Percentiles rank a stretch among this genome's conserved stretches.
These are phyloP conservation scores for Philhelius pedissequus DNA, from an alignment of 2,888 invertebrate species.

Conservation along the genomic window DNA sequence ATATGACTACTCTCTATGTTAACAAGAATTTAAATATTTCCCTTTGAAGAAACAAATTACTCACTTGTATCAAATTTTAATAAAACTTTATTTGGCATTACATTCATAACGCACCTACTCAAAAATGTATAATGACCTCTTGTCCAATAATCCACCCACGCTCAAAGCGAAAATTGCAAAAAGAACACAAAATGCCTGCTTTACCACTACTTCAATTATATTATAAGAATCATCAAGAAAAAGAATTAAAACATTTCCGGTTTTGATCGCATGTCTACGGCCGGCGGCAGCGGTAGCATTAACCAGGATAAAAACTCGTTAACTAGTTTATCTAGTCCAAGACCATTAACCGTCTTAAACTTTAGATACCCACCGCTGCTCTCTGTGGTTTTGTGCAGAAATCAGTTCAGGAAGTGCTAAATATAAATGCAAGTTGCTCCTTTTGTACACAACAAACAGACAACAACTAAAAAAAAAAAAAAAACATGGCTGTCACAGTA, in stretches of 20 bases:
- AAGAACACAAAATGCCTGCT: slow-evolving; percentile 3
- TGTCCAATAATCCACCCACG: neutral
- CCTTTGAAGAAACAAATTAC: neutral
- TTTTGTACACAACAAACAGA: neutral
- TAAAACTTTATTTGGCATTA: neutral
- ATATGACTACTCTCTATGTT: neutral
- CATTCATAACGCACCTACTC: neutral
- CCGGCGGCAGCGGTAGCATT: neutral
- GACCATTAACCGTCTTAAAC: slow-evolving; percentile 11
- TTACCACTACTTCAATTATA: neutral
- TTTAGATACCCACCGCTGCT: neutral
- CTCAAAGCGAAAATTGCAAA: neutral
- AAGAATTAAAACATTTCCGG: slow-evolving; percentile 36
- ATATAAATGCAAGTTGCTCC: slow-evolving; percentile 16
- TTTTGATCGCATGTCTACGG: slow-evolving; percentile 16
- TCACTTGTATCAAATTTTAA: neutral
- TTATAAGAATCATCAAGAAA: neutral
- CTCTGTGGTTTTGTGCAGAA: slow-evolving; percentile 16
- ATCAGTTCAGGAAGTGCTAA: slow-evolving; percentile 58
- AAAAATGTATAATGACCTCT: neutral
- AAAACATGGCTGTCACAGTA: neutral
- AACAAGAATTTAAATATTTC: neutral
- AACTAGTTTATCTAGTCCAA: slow-evolving; percentile 41
- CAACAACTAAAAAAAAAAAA: neutral
- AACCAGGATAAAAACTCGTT: slow-evolving; percentile 11